Percentiles rank a stretch among this genome's conserved stretches.
These are phyloP conservation scores for Calliopum simillimum DNA, from an alignment of 2,888 invertebrate genomes.

Conservation along the genomic window DNA sequence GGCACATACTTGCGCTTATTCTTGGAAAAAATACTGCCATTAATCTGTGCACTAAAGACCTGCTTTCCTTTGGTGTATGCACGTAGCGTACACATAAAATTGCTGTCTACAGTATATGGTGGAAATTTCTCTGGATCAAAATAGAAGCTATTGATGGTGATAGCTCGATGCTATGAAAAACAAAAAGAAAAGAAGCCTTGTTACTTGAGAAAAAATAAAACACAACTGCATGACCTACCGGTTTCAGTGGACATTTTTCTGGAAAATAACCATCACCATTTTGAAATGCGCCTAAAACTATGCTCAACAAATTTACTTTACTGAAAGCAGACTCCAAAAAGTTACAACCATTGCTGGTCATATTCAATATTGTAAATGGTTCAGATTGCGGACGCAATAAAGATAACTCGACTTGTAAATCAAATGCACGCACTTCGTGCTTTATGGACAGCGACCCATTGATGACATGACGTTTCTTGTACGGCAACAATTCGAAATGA, in stretches of 20 bases:
- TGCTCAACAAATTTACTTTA: neutral
- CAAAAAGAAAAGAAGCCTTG: neutral
- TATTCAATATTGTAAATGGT: neutral
- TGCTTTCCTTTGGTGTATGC: neutral
- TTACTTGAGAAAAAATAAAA: neutral
- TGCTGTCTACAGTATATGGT: neutral
- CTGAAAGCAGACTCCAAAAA: neutral
- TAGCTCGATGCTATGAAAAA: neutral
- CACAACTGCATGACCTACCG: neutral
- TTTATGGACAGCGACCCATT: neutral
- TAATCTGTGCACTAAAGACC: neutral
- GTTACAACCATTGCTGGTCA: neutral
- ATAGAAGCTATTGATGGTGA: neutral
- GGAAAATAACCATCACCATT: neutral
- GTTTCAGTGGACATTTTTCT: neutral
- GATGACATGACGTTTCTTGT: neutral
- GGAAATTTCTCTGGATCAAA: conserved; percentile 1
- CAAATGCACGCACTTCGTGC: neutral
- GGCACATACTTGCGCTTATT: neutral
- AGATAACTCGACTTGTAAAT: neutral
- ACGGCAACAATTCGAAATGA: neutral
- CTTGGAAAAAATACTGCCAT: neutral
- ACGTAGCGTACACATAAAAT: neutral
- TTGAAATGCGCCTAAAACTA: neutral
- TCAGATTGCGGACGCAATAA: neutral